Base-by-base conservation (phyloP, 2,888 invertebrate genomes). In the Dione juno region DNA sequence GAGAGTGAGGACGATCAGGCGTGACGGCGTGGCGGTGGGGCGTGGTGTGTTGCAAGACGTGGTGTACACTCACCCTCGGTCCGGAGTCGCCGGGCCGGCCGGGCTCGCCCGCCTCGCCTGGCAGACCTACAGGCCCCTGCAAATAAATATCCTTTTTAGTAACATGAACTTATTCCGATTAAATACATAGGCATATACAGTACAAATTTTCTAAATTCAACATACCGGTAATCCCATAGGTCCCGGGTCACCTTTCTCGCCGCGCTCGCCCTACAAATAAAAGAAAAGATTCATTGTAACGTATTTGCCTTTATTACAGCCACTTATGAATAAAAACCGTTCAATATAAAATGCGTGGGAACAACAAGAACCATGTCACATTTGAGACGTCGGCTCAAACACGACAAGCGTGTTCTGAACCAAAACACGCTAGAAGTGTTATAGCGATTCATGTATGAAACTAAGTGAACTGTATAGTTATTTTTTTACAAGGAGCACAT, bases 171-270 rank as follows among this genome's bases (percentile, higher is more conserved):
- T 37, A 43, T 10, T 43, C 9, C 9, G 10, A 1, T 28, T 13
- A 21, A 21, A 8, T 21, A 21, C 13, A 19, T n/a, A 28, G 28
- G 28, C 28, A 28, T 28, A 28, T 3, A 28, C 28, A 19, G 37
- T 8, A 16, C 2, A 40, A 40, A 13, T 1, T 11, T 8, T 7
- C 8, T 8, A 14, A 10, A n/a, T 41, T 41, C 9, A 59, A 96
- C 97, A 96, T 95, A 98, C 98, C 87, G 98, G 98, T 83, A 99
- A 93, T 82, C 98, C 99, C 98, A 98, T 98, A 68, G 98, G 98
- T 79, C 99, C 99, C 70, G 96, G 96, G 87, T 97, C 97, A 71
- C 97, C 97, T 88, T 95, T 96, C 66, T 94, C 94, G 67, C 97
- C 97, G 84, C 96, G 96, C 76, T 96, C 96, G 64, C 97, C 97